Evolutionary conservation across 2,888 invertebrate species (phyloP), one percentile per base, ranked within the genome.

Genomic region (Drosophila fungiperda): DNA sequence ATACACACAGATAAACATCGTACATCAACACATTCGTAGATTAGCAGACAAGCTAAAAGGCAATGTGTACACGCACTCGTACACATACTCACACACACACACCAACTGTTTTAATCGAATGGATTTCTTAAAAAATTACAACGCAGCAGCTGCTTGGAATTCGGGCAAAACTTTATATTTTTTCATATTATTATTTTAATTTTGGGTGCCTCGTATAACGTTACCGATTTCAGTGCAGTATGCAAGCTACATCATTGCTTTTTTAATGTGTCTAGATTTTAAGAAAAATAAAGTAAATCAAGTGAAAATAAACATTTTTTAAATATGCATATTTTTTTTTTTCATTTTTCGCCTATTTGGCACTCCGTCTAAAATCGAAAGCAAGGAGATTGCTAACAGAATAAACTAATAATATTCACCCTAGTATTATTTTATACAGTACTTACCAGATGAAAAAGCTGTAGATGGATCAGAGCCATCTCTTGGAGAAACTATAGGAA

Each of bases 401-500:
- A 2, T 40, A n/a, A 17, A 40, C 2, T 9, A 40, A 40, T 9
- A 40, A n/a, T n/a, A 40, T 40, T n/a, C 40, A 40, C 9, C 7
- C 7, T 20, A 45, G 20, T 20, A 45, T 15, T 45, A 23, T 45
- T 45, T 45, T 8, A 15, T 15, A 23, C 2, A 15, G 6, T 45
- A 84, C 89, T 82, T 76, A 86, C 86, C 64, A 42, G 62, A 33
- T n/a, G 57, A 50, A 35, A 70, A 61, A 40, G 33, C 58, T 50
- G 61, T 33, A 11, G 54, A 36, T 15, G 61, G 36, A 7, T 80
- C 83, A 11, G 60, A 17, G 2, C 71, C 83, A 67, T 86, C 80
- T 77, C 87, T 91, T 11, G 91, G 90, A 33, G 89, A 68, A 23
- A 91, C 79, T 60, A 90, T 91, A 45, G 89, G 77, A 78, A 90